These are phyloP conservation scores for Pseudonaja textilis DNA, from an alignment of 2,113 vertebrate species.

Conservation along the genomic window DNA sequence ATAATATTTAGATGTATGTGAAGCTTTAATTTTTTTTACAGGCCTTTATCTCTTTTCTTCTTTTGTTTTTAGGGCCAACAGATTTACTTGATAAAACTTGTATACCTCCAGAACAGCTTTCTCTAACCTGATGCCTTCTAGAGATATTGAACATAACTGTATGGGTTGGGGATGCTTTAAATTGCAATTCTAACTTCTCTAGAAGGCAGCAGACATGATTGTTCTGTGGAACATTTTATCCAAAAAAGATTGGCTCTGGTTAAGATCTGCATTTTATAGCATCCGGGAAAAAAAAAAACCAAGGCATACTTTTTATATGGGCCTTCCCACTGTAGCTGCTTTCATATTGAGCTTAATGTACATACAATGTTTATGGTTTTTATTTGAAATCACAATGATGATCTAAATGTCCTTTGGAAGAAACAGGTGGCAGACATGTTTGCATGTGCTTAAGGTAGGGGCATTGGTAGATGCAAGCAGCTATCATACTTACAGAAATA, in stretches of 20 bases:
- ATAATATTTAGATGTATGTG: neutral
- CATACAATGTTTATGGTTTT: neutral
- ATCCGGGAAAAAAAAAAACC: too few species aligned
- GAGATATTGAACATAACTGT: neutral
- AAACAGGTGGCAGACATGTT: neutral
- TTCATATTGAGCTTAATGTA: neutral
- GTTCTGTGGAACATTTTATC: neutral
- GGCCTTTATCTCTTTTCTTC: neutral
- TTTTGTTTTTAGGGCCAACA: neutral
- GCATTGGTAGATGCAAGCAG: neutral
- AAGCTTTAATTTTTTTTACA: neutral
- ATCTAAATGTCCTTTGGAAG: neutral
- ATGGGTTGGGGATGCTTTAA: neutral
- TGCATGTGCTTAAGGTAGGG: neutral
- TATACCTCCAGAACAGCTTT: neutral
- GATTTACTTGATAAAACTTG: neutral
- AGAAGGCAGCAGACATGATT: neutral
- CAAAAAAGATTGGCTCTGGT: neutral
- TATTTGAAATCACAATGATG: neutral
- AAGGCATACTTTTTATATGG: neutral
- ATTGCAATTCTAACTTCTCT: neutral
- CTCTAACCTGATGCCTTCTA: neutral
- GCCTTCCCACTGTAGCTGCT: neutral
- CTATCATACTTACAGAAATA: neutral
- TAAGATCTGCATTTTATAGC: neutral